These are phyloP conservation scores for Craterocephalus amniculus DNA, from an alignment of 2,797 vertebrate genomes.

Conservation along the genomic window DNA sequence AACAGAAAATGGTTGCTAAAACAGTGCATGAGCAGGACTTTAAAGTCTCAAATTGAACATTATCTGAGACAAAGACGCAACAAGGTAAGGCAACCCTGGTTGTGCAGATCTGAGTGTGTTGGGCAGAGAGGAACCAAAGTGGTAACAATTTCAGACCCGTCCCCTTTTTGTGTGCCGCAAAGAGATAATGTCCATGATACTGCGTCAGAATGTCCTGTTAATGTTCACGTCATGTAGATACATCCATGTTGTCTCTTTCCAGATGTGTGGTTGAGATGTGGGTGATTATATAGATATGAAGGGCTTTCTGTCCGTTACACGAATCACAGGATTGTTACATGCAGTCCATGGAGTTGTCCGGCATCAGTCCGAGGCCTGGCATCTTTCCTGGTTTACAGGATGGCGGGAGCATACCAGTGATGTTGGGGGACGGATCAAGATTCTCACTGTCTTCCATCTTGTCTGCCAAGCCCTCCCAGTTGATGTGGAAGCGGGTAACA, in stretches of 20 bases:
- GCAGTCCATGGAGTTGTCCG: conserved; percentile 90
- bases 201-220: conserved; percentile 9
- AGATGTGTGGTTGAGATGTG: conserved; percentile 26
- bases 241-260: conserved; percentile 18
- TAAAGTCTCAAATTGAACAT: conserved; percentile 19
- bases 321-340: conserved; percentile 70
- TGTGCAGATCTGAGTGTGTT: conserved; percentile 43
- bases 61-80: conserved; percentile 10
- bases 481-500: conserved; percentile 90
- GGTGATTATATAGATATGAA: conserved; percentile 10
- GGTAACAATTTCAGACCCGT: too few relatives aligned
- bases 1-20: conserved; percentile 6
- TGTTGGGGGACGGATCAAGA: conserved; percentile 81
- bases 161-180: too few relatives aligned
- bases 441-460: conserved; percentile 85
- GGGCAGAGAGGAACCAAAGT: too few relatives aligned
- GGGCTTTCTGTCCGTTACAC: conserved; percentile 33
- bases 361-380: conserved; percentile 78
- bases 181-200: background rate
- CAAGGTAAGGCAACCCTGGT: conserved; percentile 54
- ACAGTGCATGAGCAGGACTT: background rate
- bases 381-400: conserved; percentile 81
- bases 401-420: conserved; percentile 76
- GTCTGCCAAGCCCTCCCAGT: conserved; percentile 86
- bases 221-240: conserved; percentile 16